A percentile compares a stretch with the other conserved stretches of the same genome.
Evolutionary conservation across 2,888 invertebrate species (phyloP).

Genomic region (Crossocerus cetratus): DNA sequence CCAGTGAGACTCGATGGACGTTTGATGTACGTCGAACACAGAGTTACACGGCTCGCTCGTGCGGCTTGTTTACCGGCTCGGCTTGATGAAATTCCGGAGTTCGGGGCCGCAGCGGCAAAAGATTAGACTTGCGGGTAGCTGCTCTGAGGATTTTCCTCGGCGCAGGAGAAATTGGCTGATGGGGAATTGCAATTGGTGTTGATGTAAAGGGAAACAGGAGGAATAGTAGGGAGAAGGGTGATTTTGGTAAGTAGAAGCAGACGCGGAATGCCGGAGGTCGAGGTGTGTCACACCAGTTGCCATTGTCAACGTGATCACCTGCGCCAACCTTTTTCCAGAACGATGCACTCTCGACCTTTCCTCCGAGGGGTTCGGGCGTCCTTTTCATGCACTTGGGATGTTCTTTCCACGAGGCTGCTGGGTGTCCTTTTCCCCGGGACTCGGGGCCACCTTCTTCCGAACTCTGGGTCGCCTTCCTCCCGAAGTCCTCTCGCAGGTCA

Average conservation of each 20-base stretch:
- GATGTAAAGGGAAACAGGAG: too few species aligned
- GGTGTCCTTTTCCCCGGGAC: neutral
- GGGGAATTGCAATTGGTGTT: too few species aligned
- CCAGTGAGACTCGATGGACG: neutral
- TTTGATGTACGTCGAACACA: slow-evolving; percentile 5
- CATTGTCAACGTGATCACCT: slow-evolving; percentile 24
- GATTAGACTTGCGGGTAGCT: neutral
- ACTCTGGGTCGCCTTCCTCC: slow-evolving; percentile 2
- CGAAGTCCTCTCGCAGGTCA: neutral
- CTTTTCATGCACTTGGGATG: neutral
- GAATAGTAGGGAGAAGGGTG: neutral
- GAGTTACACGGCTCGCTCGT: neutral
- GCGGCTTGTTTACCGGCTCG: neutral
- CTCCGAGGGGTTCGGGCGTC: neutral
- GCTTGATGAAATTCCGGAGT: slow-evolving; percentile 3
- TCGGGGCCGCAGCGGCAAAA: neutral
- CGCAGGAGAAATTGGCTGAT: too few species aligned
- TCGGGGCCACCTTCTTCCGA: neutral
- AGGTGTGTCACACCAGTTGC: slow-evolving; percentile 9
- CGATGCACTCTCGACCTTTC: slow-evolving; percentile 48
- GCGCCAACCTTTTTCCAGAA: slow-evolving; percentile 59
- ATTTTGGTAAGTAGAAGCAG: neutral
- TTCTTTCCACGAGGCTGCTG: neutral
- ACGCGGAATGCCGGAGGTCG: slow-evolving; percentile 18
- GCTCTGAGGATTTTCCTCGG: neutral